These are phyloP conservation scores for Melanerpes aurifrons DNA, from an alignment of 2,113 vertebrate species.

Conservation along the genomic window DNA sequence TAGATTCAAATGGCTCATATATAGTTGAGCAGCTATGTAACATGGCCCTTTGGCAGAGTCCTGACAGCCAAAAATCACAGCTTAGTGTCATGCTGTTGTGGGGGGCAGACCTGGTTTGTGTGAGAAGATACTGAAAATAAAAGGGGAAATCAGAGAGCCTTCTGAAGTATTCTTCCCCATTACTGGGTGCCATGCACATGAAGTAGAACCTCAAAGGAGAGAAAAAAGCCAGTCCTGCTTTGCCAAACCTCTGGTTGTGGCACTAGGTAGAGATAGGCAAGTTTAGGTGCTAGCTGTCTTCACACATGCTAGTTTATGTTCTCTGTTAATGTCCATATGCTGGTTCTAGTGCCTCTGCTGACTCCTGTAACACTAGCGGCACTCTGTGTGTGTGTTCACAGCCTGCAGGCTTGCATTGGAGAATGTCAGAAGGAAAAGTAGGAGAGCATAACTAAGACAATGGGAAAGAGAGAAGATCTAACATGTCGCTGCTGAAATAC, in stretches of 20 bases:
- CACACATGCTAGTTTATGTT: neutral
- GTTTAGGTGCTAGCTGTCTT: neutral
- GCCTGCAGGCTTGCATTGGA: neutral
- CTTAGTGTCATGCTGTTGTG: rapidly evolving
- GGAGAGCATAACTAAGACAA: neutral
- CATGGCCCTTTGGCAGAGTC: neutral
- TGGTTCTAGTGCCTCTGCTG: neutral
- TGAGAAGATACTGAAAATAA: neutral
- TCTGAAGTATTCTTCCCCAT: neutral
- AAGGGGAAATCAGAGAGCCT: neutral
- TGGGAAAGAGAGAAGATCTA: neutral
- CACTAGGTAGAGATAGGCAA: neutral
- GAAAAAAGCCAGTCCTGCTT: neutral
- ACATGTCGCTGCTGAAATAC: neutral
- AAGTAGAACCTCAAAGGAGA: neutral
- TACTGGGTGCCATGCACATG: neutral
- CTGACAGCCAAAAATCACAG: too few species aligned
- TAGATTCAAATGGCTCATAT: neutral
- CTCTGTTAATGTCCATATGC: rapidly evolving
- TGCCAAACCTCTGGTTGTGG: neutral
- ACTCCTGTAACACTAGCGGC: neutral
- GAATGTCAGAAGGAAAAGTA: neutral
- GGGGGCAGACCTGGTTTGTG: neutral
- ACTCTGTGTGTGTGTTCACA: neutral
- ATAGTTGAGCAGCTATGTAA: neutral